Percentiles rank a stretch among this genome's conserved stretches.
These are phyloP conservation scores for Prietella phreatophila DNA, from an alignment of 2,113 vertebrate species.

Conservation along the genomic window DNA sequence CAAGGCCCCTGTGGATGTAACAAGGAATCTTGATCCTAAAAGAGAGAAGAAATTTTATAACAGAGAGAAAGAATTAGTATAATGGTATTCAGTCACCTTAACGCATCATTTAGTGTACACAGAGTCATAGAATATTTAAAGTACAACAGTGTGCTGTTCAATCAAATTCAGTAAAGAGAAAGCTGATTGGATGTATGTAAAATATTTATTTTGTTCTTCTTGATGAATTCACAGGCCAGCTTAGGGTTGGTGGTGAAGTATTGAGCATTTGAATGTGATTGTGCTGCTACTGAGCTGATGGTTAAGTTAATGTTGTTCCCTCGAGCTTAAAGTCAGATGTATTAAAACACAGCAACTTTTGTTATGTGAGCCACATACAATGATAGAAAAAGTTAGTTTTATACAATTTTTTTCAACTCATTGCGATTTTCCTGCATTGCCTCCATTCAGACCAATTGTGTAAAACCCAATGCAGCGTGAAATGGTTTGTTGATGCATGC, in stretches of 20 bases:
- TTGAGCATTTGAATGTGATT: conserved; percentile 25
- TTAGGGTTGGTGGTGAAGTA: conserved; percentile 7
- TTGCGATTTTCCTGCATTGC: background rate
- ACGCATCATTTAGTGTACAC: background rate
- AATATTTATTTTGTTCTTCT: conserved; percentile 24
- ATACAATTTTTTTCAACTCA: too few relatives aligned
- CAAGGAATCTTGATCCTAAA: conserved; percentile 97
- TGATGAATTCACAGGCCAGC: conserved; percentile 15
- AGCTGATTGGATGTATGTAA: background rate
- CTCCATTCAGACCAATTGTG: background rate
- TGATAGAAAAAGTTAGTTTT: background rate
- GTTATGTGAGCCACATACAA: background rate
- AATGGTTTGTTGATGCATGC: conserved; percentile 27
- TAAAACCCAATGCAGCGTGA: conserved; percentile 17
- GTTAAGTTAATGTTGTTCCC: background rate
- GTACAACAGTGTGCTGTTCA: background rate
- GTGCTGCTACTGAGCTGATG: conserved; percentile 25
- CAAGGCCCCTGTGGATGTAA: conserved; percentile 99
- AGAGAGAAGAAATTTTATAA: conserved; percentile 3
- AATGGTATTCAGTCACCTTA: background rate
- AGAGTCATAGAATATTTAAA: background rate
- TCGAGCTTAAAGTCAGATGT: background rate
- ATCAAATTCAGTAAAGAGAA: background rate
- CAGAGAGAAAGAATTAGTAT: conserved; percentile 12
- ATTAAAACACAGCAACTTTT: background rate